Conservation (phyloP, 1,140 invertebrate species). For the Drosophila paulistorum region DNA sequence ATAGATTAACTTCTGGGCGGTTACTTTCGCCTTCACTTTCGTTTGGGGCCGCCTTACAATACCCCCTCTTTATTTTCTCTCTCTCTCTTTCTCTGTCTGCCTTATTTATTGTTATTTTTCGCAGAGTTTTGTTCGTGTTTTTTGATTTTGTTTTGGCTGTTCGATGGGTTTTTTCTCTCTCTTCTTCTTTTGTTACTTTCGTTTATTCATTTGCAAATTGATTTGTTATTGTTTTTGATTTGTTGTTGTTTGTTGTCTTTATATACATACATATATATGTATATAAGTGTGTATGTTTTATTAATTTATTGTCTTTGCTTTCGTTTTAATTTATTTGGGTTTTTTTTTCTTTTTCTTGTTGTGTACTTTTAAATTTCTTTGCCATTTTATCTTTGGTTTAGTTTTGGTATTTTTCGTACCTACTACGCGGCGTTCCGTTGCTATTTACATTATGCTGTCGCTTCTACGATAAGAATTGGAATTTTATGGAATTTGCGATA, state of each 20-base stretch:
- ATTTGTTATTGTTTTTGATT: slow-evolving; percentile 48
- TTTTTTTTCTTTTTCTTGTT: slow-evolving; percentile 22
- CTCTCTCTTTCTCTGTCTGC: not conserved
- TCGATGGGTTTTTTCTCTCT: slow-evolving; percentile 38
- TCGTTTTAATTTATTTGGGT: slow-evolving; percentile 48
- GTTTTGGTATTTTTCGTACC: slow-evolving; percentile 57
- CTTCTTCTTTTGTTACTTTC: slow-evolving; percentile 55
- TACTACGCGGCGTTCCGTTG: slow-evolving; percentile 8
- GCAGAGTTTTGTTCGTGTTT: slow-evolving; percentile 12
- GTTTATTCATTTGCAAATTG: slow-evolving; percentile 74
- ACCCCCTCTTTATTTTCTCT: not conserved
- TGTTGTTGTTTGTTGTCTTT: slow-evolving; percentile 22
- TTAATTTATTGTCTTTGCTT: slow-evolving; percentile 65
- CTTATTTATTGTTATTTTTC: too few species aligned
- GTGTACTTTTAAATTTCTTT: slow-evolving; percentile 61
- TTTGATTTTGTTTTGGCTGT: slow-evolving; percentile 16
- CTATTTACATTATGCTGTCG: slow-evolving; percentile 54
- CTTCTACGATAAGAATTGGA: slow-evolving; percentile 21
- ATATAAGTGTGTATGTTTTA: slow-evolving; percentile 19
- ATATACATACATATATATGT: too few species aligned
- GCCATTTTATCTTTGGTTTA: slow-evolving; percentile 80
- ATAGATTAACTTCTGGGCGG: not conserved
- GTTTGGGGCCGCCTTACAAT: slow-evolving; percentile 19
- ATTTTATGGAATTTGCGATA: slow-evolving; percentile 19
- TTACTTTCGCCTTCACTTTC: slow-evolving; percentile 65